Evolutionary conservation across 2,113 vertebrate species (phyloP), one percentile per base, ranked within the genome.

Genomic region (Calyptommatus sinebrachiatus): DNA sequence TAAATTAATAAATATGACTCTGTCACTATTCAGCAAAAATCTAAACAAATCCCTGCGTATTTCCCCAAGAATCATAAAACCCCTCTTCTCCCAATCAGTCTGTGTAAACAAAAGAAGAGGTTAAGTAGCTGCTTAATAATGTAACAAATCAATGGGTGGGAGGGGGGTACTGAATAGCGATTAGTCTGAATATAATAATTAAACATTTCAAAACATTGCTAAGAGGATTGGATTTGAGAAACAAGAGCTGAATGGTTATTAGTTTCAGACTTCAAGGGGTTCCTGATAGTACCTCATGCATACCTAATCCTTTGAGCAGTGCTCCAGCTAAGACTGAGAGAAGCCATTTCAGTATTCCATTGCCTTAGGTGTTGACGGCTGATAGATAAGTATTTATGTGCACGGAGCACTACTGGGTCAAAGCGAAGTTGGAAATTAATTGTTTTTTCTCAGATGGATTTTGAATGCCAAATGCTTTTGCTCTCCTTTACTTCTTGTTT

Each of bases 341-440:
- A 69, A 84, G 41, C 45, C 66, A 20, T 76, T 91, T 85, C 81
- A 77, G 45, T 86, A 83, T 83, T 86, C 68, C 46, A 41, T 29
- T 75, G 88, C 45, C 81, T 80, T 81, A 84, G 76, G 70, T 87
- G 69, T 82, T 74, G 79, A 84, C 71, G 78, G 77, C 78, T 89
- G 87, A 89, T 45, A 84, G 88, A 85, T 74, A 88, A 79, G 78
- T 84, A 31, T 85, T 90, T 84, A 66, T 88, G 84, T 90, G 61
- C 70, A 76, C 4, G 46, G 76, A 81, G 35, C 75, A 76, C 61
- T 29, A 29, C 60, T 84, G 80, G 48, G 71, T 88, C 85, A 88
- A 65, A 53, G 28, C 45, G 5, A 70, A 89, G 82, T 83, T 78
- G 87, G 83, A 91, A 91, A 91, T 90, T 85, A 93, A 88, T 90